Evolutionary conservation across 1,140 invertebrate genomes (phyloP), one percentile per base, ranked within the genome.

Genomic region (Tetragnatha versicolor): DNA sequence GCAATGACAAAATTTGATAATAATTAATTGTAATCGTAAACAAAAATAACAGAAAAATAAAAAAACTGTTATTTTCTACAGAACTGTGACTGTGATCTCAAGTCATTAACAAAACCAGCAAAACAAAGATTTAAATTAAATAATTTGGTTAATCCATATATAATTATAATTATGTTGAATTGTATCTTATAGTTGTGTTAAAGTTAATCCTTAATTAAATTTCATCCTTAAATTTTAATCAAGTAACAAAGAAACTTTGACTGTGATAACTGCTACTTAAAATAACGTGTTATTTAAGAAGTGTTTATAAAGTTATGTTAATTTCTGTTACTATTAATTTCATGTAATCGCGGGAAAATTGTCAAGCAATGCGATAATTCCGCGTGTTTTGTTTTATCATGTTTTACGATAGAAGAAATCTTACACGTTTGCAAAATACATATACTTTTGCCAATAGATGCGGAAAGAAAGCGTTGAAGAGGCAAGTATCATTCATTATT

Each of bases 321-420:
- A 9, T 42, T 7, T 42, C 39, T 42, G 39, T 9, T n/a, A n/a
- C n/a, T n/a, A n/a, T n/a, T n/a, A n/a, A n/a, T n/a, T n/a, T n/a
- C n/a, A n/a, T 14, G 29, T 39, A 25, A 70, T 70, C 49, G 68
- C 68, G 68, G 68, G 68, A 70, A 70, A 70, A 39, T 53, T 70
- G 68, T 37, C 6, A 55, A 39, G 20, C 49, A 35, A 68, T 68
- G 65, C 51, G 49, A 55, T 37, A 29, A 55, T 25, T 2, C 61
- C 39, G 37, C 12, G 55, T 70, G 68, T 37, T 22, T 39, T 39
- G 5, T 55, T n/a, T n/a, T 70, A 70, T 37, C 49, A n/a, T 70
- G 20, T 10, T 20, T 27, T 22, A 39, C 31, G 49, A 14, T 39
- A 35, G 17, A 35, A 22, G 55, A 7, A 31, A 37, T 53, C 42